phyloP scores from a whole-genome alignment of 1,140 invertebrate species.

The Microplitis demolitor region DNA sequence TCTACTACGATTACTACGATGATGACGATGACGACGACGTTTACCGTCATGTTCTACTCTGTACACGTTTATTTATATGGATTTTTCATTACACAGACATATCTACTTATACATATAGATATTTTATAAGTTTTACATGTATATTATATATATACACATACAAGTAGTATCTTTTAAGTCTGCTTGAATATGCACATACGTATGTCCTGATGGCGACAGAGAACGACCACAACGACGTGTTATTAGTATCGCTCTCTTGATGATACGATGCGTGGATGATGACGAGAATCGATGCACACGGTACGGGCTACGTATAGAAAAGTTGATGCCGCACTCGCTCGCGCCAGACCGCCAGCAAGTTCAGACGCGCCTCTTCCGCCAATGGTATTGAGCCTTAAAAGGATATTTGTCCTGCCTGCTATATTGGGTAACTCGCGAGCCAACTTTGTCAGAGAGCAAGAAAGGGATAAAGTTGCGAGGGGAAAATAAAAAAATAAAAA shows the following conservation, averaged over 20 bases:
- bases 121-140: background rate
- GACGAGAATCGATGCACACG: background rate
- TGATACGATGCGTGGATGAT: background rate
- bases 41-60: background rate
- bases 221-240: too few relatives aligned
- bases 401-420: constrained; percentile 36
- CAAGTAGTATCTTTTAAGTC: background rate
- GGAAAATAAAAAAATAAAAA: constrained; percentile 6
- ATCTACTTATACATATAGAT: background rate
- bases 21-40: too few relatives aligned
- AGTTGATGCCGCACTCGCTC: background rate
- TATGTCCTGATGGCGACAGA: background rate
- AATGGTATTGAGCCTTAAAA: constrained; percentile 37
- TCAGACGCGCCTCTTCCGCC: constrained; percentile 31
- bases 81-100: background rate
- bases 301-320: constrained; percentile 9
- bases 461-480: constrained; percentile 28
- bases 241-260: background rate
- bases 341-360: constrained; percentile 21
- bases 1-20: too few relatives aligned
- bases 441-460: constrained; percentile 23
- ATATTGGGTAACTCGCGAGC: constrained; percentile 31
- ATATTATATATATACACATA: too few relatives aligned
- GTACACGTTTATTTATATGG: background rate
- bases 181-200: background rate